Base-by-base conservation (phyloP, 1,140 invertebrate genomes). In the Scaptomyza pallida region DNA sequence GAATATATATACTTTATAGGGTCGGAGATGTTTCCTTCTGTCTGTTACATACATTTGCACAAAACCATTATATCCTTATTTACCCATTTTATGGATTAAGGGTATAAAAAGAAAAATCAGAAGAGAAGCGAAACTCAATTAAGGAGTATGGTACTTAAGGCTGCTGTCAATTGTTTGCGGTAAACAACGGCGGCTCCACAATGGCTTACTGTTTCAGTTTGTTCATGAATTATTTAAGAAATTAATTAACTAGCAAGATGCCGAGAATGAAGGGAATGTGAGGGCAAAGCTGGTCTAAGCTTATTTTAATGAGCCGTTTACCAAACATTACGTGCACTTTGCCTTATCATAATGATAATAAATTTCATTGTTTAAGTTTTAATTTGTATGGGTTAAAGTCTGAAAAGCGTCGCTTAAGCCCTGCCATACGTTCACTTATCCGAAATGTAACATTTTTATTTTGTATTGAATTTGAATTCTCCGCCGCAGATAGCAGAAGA, bases 141-240 rank as follows among this genome's bases (percentile, higher is more conserved):
- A 8, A 41, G 33, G 10, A 12, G 10, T 26, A 12, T 16, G 9
- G 17, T n/a, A 10, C 6, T n/a, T 6, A 17, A 17, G 43, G n/a
- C 23, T 37, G 19, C 43, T 71, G 68, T 57, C 69, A 72, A 67
- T 72, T 67, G 69, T 57, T 19, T 51, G 33, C 17, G 51, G 45
- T 26, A 71, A 30, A 21, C 17, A 51, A 51, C 45, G 6, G 45
- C 37, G 35, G 55, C 23, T 8, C 44, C 47, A 47, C 52, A 59
- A 57, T 51, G 47, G 47, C 62, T 40, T 47, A 67, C 68, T 45
- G 19, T 64, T 57, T 57, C 51, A 51, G 51, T 44, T 70, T 51
- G 67, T 64, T 60, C 56, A 72, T 72, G 63, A 72, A 68, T 72
- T 72, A 72, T 72, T 72, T 67, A 72, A 43, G 56, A 61, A 68